Evolutionary conservation across 2,113 vertebrate genomes (phyloP), one percentile per base, ranked within the genome.

Genomic region (Notarius quadriscutis): DNA sequence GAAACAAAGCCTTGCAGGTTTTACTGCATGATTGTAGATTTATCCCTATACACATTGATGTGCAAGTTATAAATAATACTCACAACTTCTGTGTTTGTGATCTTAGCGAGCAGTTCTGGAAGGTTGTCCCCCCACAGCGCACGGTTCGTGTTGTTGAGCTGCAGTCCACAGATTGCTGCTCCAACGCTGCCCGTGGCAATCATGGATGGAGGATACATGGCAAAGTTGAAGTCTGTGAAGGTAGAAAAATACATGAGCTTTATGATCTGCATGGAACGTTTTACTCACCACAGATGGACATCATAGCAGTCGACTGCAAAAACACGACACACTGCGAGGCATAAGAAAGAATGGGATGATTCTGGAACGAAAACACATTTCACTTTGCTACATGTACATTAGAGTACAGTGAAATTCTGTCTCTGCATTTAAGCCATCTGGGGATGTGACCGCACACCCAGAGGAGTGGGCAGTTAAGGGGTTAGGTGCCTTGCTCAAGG

Each of bases 121-220:
- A 99, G 96, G 91, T 96, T 96, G 81, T 97, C 96, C 7, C 95
- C 94, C n/a, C 93, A 95, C 92, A 97, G 95, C 9, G 94, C 92
- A 87, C 92, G 95, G 94, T 97, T 96, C 0, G 92, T 93, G 84
- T 95, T 95, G 91, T 98, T 96, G 30, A 98, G 95, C 95, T 99
- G 97, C 86, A 99, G 96, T 91, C 97, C 98, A 22, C 97, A 97
- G 93, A 99, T 94, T 87, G 98, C 98, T 0, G 98, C 98, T 84
- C 96, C 98, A 93, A 99, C 96, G 58, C 98, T 99, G 94, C 97
- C 97, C 9, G 97, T 97, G 91, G 98, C 98, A 30, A 99, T 99
- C 98, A 99, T 99, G 86, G 98, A 99, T 0, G 98, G 98, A n/a
- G 97, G 98, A 93, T 98, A 98, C 97, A 98, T 97, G 91, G 97